Evolutionary conservation across 2,797 vertebrate species (phyloP).

Genomic region (Clarias platycephalus): DNA sequence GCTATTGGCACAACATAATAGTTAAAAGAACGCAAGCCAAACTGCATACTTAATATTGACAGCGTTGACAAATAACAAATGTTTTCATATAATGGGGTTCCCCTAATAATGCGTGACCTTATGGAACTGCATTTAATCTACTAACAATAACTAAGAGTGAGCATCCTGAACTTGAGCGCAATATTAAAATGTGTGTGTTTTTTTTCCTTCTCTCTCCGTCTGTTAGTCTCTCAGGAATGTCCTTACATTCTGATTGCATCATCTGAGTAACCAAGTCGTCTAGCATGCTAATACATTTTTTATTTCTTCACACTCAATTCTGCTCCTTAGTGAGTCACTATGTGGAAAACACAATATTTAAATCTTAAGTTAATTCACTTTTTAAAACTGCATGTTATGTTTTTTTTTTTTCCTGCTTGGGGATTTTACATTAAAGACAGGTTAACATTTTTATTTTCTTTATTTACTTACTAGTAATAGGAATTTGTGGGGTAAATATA

Average conservation of each 20-base stretch:
- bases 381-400: background rate
- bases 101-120: background rate
- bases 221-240: slow-evolving; percentile 22
- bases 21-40: background rate
- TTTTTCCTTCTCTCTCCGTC: too few relatives aligned
- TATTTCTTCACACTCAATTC: slow-evolving; percentile 20
- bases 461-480: too few relatives aligned
- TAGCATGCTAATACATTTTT: slow-evolving; percentile 47
- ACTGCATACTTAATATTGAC: background rate
- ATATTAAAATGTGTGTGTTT: background rate
- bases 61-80: background rate
- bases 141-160: background rate
- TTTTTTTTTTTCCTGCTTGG: background rate
- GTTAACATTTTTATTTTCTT: background rate
- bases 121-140: background rate
- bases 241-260: slow-evolving; percentile 73
- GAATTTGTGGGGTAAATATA: background rate
- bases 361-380: background rate
- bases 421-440: background rate
- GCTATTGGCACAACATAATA: background rate
- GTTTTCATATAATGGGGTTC: background rate
- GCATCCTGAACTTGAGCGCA: background rate
- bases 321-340: background rate
- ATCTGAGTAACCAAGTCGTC: slow-evolving; percentile 61
- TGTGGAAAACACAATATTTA: background rate